Evolutionary conservation across 1,140 invertebrate genomes (phyloP).

Genomic region (Portunus trituberculatus): DNA sequence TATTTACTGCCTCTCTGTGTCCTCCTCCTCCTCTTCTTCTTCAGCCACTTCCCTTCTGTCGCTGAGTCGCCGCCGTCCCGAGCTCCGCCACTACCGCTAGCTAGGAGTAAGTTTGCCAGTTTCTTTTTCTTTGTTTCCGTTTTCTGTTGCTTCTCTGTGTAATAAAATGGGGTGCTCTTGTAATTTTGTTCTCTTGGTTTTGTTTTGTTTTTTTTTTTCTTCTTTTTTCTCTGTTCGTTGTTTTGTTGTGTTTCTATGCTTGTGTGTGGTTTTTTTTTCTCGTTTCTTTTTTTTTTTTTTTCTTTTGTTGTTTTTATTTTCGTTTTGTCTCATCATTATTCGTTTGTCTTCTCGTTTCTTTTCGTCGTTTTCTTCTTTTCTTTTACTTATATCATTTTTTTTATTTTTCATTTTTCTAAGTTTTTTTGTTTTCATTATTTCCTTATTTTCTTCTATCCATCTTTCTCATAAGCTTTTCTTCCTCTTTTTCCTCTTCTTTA

Average conservation of each 20-base stretch:
- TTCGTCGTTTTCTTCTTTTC: no score
- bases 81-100: no score
- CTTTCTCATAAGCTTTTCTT: neutral
- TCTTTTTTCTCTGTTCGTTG: neutral
- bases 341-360: no score
- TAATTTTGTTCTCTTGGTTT: neutral
- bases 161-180: neutral
- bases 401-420: neutral
- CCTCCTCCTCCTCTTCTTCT: neutral
- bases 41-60: neutral
- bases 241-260: no score
- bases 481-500: neutral
- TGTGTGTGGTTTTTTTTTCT: no score
- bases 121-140: neutral
- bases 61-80: neutral
- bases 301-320: neutral
- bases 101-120: no score
- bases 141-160: neutral
- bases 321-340: no score
- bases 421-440: neutral
- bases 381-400: neutral
- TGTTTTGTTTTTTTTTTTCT: neutral
- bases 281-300: neutral
- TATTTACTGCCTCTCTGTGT: constrained; percentile 37
- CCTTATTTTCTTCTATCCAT: neutral